Evolutionary conservation across 2,888 invertebrate species (phyloP).

Genomic region (Microctonus hyperodae): DNA sequence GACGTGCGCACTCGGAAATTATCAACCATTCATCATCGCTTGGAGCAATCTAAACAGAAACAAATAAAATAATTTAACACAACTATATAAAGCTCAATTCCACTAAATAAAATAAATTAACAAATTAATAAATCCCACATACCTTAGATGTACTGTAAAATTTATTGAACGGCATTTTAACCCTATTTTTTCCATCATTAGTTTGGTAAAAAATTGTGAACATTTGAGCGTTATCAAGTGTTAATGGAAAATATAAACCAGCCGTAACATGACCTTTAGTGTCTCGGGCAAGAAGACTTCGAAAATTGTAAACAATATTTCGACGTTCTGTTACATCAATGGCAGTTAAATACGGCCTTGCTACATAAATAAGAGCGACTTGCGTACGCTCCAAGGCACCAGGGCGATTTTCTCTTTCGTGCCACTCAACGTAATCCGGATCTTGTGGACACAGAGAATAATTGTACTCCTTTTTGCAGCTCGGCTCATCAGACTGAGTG

Average conservation of each 20-base stretch:
- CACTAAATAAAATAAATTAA: no score
- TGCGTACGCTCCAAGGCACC: conserved; percentile 69
- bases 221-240: conserved; percentile 62
- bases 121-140: conserved; percentile 27
- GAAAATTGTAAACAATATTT: conserved; percentile 85
- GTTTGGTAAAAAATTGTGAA: conserved; percentile 84
- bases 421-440: conserved; percentile 84
- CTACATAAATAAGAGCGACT: conserved; percentile 80
- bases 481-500: conserved; percentile 78
- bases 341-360: conserved; percentile 79
- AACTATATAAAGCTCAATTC: conserved; percentile 3
- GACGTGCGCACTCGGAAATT: conserved; percentile 75
- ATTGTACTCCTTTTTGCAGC: conserved; percentile 83
- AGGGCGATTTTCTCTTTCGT: conserved; percentile 75
- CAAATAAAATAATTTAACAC: conserved; percentile 19
- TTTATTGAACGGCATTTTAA: conserved; percentile 78
- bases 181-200: conserved; percentile 70
- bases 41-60: conserved; percentile 50
- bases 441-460: conserved; percentile 77
- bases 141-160: conserved; percentile 71
- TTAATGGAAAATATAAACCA: conserved; percentile 85
- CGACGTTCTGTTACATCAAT: conserved; percentile 88
- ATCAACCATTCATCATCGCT: conserved; percentile 66
- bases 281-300: conserved; percentile 82
- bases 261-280: conserved; percentile 84